Evolutionary conservation across 37 sponge, comb jelly and placozoan species (phyloP).

Genomic region (Bolinopsis microptera): DNA sequence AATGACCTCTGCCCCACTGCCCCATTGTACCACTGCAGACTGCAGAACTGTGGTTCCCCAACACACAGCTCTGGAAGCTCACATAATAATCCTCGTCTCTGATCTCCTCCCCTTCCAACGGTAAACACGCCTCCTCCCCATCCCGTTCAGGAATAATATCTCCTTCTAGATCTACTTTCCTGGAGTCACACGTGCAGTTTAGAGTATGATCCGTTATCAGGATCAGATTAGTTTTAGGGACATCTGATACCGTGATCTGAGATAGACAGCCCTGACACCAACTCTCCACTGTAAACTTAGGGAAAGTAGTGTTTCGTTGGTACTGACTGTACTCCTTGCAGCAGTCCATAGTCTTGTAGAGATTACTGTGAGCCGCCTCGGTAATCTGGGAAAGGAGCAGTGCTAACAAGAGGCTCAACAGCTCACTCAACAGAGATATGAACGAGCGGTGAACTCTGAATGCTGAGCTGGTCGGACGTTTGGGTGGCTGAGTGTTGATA

Average conservation of each 20-base stretch:
- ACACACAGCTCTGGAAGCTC: constrained; percentile 6
- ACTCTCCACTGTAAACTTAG: background rate
- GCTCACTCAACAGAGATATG: background rate
- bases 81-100: background rate
- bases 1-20: no score
- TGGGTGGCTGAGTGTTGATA: background rate
- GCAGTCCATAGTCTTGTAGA: background rate
- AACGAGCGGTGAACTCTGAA: background rate
- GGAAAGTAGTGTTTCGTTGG: background rate
- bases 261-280: background rate
- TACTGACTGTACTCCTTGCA: constrained; percentile 9
- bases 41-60: background rate
- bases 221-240: background rate
- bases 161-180: background rate
- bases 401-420: background rate
- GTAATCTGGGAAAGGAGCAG: background rate
- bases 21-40: background rate
- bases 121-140: background rate
- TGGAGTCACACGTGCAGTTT: background rate
- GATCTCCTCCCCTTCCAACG: background rate
- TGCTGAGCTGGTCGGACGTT: background rate
- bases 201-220: constrained; percentile 4
- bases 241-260: background rate
- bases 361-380: background rate
- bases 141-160: background rate